A percentile compares a stretch with the other conserved stretches of the same genome.
Conservation (phyloP, 1,140 invertebrate species). For the Aphelenchoides besseyi region DNA sequence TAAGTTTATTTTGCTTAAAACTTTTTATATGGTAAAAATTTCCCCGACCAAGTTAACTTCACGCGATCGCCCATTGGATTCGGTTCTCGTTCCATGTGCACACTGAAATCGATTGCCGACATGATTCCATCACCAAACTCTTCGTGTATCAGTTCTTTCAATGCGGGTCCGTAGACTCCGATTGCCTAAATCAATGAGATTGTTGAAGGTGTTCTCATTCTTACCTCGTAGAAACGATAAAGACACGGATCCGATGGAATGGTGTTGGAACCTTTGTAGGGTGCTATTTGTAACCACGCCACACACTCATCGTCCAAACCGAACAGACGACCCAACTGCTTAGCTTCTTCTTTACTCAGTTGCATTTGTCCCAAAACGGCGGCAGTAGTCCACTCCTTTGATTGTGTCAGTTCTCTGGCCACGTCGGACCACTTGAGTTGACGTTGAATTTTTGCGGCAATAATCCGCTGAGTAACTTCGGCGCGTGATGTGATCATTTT, state of each 20-base stretch:
- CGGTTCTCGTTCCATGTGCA: constrained; percentile 53
- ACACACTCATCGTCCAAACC: constrained; percentile 27
- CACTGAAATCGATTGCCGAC: constrained; percentile 63
- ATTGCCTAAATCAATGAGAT: constrained; percentile 43
- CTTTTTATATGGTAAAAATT: constrained; percentile 59
- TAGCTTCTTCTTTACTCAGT: constrained; percentile 33
- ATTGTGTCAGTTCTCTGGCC: constrained; percentile 44
- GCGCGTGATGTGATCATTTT: constrained; percentile 27
- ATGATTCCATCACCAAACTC: constrained; percentile 64
- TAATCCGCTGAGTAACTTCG: constrained; percentile 40
- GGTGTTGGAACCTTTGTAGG: constrained; percentile 29
- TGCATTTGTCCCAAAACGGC: constrained; percentile 60
- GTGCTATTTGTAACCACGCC: constrained; percentile 39
- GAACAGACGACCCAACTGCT: constrained; percentile 33
- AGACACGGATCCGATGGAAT: constrained; percentile 59
- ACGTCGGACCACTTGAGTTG: constrained; percentile 57
- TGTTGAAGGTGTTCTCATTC: too few relatives aligned
- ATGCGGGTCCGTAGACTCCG: constrained; percentile 59
- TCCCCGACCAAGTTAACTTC: constrained; percentile 55
- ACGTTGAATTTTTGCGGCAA: constrained; percentile 30
- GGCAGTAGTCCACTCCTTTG: constrained; percentile 58
- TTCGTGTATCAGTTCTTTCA: constrained; percentile 63
- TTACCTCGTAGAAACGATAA: too few relatives aligned
- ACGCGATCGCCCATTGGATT: constrained; percentile 58
- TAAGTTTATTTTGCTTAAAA: too few relatives aligned